phyloP scores from a whole-genome alignment of 2,113 vertebrate species.

The Macquaria australasica region DNA sequence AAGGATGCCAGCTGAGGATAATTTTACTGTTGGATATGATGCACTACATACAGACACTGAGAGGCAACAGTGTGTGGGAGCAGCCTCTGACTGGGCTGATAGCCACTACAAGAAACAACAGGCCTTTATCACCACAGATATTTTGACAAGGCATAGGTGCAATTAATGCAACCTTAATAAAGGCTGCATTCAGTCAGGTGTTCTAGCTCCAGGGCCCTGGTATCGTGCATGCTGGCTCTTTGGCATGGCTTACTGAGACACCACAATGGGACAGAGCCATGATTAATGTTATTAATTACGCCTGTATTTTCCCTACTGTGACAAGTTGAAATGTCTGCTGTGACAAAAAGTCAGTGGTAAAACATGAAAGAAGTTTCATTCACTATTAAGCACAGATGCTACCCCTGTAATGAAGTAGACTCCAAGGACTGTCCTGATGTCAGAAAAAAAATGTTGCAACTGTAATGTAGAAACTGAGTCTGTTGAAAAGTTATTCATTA shows the following conservation, averaged over 20 bases:
- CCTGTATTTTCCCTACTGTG: slow-evolving; percentile 12
- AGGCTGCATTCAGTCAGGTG: not conserved
- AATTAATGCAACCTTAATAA: slow-evolving; percentile 30
- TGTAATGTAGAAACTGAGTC: not conserved
- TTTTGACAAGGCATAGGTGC: not conserved
- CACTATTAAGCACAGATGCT: no score
- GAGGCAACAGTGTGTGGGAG: not conserved
- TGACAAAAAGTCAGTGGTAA: not conserved
- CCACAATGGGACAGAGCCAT: not conserved
- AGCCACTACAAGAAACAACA: slow-evolving; percentile 12
- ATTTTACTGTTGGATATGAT: slow-evolving; percentile 16
- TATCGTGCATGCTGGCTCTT: not conserved
- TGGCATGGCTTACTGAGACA: not conserved
- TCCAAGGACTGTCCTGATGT: no score
- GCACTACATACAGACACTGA: not conserved
- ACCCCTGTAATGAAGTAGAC: no score
- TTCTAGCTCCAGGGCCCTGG: not conserved
- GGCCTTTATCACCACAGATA: not conserved
- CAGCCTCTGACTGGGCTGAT: not conserved
- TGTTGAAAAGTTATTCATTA: no score
- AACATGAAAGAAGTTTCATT: no score
- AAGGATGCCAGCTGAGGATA: slow-evolving; percentile 15
- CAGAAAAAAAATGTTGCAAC: not conserved
- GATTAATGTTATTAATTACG: slow-evolving; percentile 36
- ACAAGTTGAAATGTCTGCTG: not conserved